phyloP scores from a whole-genome alignment of 1,140 invertebrate species.

The Tetranychus urticae region DNA sequence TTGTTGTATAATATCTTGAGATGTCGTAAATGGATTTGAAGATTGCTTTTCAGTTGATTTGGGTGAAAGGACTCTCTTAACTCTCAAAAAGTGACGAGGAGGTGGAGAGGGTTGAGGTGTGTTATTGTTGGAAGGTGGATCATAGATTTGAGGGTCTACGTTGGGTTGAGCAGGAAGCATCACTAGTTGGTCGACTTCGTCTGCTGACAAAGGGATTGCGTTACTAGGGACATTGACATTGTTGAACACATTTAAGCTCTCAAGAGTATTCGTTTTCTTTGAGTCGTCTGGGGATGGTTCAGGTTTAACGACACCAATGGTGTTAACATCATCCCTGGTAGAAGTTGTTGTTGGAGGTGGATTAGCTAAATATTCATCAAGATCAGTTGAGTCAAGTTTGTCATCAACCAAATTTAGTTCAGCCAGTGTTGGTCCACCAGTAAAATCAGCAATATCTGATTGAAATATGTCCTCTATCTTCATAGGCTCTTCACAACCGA shows the following conservation, averaged over 20 bases:
- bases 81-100: too few species aligned
- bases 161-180: too few species aligned
- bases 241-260: not conserved
- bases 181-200: not conserved
- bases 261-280: conserved; percentile 9
- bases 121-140: too few species aligned
- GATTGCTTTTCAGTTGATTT: too few species aligned
- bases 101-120: too few species aligned
- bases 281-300: conserved; percentile 12
- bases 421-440: conserved; percentile 53
- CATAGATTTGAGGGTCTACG: too few species aligned
- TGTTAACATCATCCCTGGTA: not conserved
- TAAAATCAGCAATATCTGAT: conserved; percentile 41
- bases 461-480: conserved; percentile 13
- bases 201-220: not conserved
- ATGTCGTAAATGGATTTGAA: too few species aligned
- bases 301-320: not conserved
- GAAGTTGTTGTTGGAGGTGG: not conserved
- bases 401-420: conserved; percentile 65
- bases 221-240: not conserved
- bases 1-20: too few species aligned
- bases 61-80: too few species aligned
- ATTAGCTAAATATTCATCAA: conserved; percentile 58
- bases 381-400: conserved; percentile 7
- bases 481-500: conserved; percentile 2